Conservation (phyloP, 2,797 vertebrate genomes). For the Hozukius guyotensis region DNA sequence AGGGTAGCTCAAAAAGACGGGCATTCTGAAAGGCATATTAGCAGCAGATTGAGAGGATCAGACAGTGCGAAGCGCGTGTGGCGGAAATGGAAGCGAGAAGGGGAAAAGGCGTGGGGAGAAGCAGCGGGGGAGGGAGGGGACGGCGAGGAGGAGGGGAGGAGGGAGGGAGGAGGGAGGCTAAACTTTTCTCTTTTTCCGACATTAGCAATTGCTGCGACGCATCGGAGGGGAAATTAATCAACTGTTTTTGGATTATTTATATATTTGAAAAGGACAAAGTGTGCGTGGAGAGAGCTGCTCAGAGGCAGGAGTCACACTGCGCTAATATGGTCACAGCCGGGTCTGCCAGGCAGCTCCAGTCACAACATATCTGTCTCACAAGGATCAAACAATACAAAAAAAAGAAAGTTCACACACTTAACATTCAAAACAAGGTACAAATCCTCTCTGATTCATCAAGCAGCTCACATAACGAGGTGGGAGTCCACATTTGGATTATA, state of each 20-base stretch:
- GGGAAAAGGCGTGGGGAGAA: constrained; percentile 28
- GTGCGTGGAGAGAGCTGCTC: constrained; percentile 16
- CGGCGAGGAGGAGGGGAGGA: background rate
- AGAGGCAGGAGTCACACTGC: constrained; percentile 56
- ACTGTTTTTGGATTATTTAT: constrained; percentile 66
- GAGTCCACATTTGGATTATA: background rate
- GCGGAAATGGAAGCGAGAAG: constrained; percentile 42
- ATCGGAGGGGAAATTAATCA: constrained; percentile 73
- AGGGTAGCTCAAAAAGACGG: constrained; percentile 27
- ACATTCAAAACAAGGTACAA: constrained; percentile 44
- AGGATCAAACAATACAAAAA: background rate
- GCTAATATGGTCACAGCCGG: constrained; percentile 58
- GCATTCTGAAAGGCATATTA: constrained; percentile 55
- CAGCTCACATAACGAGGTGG: constrained; percentile 2
- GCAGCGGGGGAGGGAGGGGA: background rate
- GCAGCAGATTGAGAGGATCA: constrained; percentile 62
- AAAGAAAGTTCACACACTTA: constrained; percentile 23
- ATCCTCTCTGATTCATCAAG: constrained; percentile 40
- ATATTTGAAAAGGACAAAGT: constrained; percentile 67
- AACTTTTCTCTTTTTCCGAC: constrained; percentile 44
- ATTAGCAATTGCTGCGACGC: constrained; percentile 43
- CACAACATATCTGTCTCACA: constrained; percentile 55
- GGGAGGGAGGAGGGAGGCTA: background rate
- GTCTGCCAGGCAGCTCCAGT: constrained; percentile 46
- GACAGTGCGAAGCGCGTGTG: constrained; percentile 52